Evolutionary conservation across 2,888 invertebrate species (phyloP).

Genomic region (Eubasilissa splendida): DNA sequence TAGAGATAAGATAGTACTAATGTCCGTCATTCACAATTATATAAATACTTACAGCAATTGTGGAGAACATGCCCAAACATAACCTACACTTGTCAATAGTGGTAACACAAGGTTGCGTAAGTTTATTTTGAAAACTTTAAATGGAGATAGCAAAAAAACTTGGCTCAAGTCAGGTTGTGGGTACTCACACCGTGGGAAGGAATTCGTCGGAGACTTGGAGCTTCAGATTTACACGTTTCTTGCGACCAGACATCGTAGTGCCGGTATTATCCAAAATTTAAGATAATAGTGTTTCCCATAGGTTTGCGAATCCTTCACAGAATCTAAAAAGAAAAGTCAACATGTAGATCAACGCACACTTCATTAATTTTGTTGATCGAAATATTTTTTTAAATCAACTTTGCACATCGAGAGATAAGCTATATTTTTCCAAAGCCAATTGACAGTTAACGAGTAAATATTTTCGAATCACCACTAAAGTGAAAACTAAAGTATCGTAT

Average conservation of each 20-base stretch:
- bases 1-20: too few species aligned
- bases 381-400: background rate
- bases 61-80: background rate
- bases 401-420: background rate
- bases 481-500: conserved; percentile 48
- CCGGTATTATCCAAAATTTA: conserved; percentile 38
- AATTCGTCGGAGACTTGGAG: conserved; percentile 71
- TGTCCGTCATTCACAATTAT: too few species aligned
- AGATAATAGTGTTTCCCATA: conserved; percentile 35
- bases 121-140: background rate
- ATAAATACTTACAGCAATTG: too few species aligned
- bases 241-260: conserved; percentile 52
- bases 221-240: conserved; percentile 66
- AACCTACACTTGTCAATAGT: conserved; percentile 17
- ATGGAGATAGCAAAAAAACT: background rate
- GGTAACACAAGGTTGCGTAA: conserved; percentile 17
- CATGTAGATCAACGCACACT: conserved; percentile 18
- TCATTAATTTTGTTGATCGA: conserved; percentile 1
- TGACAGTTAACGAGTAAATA: conserved; percentile 30
- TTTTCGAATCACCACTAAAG: conserved; percentile 36
- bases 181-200: conserved; percentile 69
- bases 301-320: conserved; percentile 35
- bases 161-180: background rate
- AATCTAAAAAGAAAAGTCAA: conserved; percentile 37
- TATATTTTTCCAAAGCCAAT: background rate